Conservation (phyloP, 2,888 invertebrate genomes). For the Aricia artaxerxes region DNA sequence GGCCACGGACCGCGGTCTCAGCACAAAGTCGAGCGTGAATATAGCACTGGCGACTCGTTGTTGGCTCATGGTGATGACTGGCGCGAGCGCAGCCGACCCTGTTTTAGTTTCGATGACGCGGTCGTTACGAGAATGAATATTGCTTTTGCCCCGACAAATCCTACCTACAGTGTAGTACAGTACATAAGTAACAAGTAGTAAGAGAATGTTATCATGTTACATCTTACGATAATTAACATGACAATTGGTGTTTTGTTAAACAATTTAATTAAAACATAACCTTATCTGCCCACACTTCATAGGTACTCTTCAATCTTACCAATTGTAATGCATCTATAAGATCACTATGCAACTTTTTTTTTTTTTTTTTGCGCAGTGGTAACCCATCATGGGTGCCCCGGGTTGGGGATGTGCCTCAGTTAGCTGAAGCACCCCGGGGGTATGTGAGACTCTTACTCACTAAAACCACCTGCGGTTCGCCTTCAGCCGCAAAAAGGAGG, state of each 20-base stretch:
- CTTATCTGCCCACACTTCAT: background rate
- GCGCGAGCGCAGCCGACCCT: conserved; percentile 70
- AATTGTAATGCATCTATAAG: too few species aligned
- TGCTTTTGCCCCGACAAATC: background rate
- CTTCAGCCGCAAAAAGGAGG: too few species aligned
- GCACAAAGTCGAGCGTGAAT: conserved; percentile 46
- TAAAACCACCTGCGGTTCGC: too few species aligned
- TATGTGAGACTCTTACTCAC: too few species aligned
- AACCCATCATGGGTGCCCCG: too few species aligned
- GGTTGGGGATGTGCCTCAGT: too few species aligned
- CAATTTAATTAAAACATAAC: background rate
- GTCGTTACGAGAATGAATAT: conserved; percentile 38
- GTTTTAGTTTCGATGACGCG: conserved; percentile 74
- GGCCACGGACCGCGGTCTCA: conserved; percentile 37
- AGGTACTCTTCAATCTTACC: too few species aligned
- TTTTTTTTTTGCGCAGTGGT: too few species aligned
- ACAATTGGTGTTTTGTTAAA: background rate
- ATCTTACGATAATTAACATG: background rate
- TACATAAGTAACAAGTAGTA: background rate
- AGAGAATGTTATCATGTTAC: background rate
- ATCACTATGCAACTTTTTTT: background rate
- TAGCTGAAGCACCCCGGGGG: too few species aligned
- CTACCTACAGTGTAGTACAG: background rate
- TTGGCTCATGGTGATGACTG: conserved; percentile 61
- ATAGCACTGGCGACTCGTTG: conserved; percentile 64